Base-by-base conservation (phyloP, 2,113 vertebrate species). In the Chloroceryle aenea region DNA sequence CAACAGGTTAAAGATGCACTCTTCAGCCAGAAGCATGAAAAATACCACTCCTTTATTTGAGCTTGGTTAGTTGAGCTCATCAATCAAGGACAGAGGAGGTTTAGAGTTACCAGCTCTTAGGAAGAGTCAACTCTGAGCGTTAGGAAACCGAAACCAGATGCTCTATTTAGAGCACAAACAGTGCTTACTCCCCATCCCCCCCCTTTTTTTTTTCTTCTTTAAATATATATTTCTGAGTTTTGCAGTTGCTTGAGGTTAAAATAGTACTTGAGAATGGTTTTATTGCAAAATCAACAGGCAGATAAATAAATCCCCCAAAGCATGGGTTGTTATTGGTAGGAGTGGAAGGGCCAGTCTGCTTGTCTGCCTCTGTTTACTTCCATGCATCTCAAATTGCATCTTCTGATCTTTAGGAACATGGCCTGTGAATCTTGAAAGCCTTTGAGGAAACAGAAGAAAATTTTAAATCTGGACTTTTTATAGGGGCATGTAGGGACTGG, bases 171-270 rank as follows among this genome's bases (percentile, higher is more conserved):
- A 71, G 45, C 3, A 4, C 32, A 80, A 92, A 74, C 10, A 55
- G 30, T 25, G 25, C 12, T 63, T 22, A 36, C 6, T 10, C 5
- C 8, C 10, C 7, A 2, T 3, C 4, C 5, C 3, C 8, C 6
- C 5, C 12, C 19, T 14, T 53, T 38, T 17, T 74, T 38, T 79
- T 81, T 85, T n/a, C n/a, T 40, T 9, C 8, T 69, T 66, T 55
- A 76, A 93, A 86, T 19, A 66, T 26, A 69, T 0, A 1, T 74
- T 95, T 83, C 72, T 67, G 34, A 80, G 48, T 84, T 38, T 74
- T 81, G 72, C 32, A 55, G 47, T 92, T 90, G 25, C 23, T 96
- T 66, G 53, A 64, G 22, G 36, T 92, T 75, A 85, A 91, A 87
- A 66, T 64, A 45, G 5, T 62, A 7, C 71, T 92, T 72, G 27